Conservation (phyloP, 2,113 vertebrate species). For the Ia io region DNA sequence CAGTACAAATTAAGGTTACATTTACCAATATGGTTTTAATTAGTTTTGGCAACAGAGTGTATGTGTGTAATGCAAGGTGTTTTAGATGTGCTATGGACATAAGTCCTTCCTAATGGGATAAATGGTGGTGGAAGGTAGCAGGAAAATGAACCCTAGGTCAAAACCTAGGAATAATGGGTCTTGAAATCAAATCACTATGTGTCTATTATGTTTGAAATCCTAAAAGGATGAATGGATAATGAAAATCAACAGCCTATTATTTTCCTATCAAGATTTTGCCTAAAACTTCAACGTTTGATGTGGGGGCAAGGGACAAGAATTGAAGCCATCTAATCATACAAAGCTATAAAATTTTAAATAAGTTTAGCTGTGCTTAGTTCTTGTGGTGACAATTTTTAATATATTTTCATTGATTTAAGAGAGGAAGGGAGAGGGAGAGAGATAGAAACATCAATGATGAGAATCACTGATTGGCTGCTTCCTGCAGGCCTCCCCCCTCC, state of each 20-base stretch:
- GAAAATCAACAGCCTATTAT: background rate
- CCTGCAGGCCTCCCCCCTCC: no score
- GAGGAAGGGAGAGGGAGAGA: no score
- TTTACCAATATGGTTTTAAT: background rate
- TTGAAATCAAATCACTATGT: conserved; percentile 2
- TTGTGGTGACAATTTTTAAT: background rate
- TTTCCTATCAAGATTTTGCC: conserved; percentile 10
- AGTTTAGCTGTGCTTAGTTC: background rate
- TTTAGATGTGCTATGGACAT: background rate
- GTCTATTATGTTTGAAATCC: background rate
- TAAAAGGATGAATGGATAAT: background rate
- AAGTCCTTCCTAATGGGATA: background rate
- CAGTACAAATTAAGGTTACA: background rate
- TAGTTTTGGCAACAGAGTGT: background rate
- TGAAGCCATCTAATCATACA: background rate
- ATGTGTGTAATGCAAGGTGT: background rate
- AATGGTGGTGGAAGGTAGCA: background rate
- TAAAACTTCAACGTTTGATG: background rate
- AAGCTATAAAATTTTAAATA: background rate
- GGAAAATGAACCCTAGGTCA: background rate
- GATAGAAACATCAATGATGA: no score
- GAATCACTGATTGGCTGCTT: no score
- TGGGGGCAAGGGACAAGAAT: background rate
- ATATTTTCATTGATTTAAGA: no score
- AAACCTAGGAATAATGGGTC: background rate